These are phyloP conservation scores for Podotricha telesiphe DNA, from an alignment of 2,888 invertebrate genomes.

Conservation along the genomic window DNA sequence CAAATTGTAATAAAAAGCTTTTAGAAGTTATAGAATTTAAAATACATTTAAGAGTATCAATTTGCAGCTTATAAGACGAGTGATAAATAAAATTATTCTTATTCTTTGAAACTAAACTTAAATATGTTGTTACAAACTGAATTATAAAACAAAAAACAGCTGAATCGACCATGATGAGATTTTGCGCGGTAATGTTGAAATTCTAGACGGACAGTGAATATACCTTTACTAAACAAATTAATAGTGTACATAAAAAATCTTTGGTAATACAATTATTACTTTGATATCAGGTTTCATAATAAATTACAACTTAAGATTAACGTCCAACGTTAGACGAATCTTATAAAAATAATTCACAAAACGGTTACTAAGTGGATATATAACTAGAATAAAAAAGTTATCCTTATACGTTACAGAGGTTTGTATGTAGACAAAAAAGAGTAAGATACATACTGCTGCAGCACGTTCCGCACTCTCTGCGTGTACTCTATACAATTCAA, in stretches of 20 bases:
- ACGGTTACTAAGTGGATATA: neutral
- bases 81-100: neutral
- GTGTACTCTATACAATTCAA: conserved; percentile 93
- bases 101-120: neutral
- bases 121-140: neutral
- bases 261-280: too few relatives aligned
- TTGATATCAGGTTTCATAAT: too few relatives aligned
- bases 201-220: neutral
- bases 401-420: conserved; percentile 5
- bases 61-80: too few relatives aligned
- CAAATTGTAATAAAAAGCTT: neutral
- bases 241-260: too few relatives aligned
- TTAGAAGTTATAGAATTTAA: too few relatives aligned
- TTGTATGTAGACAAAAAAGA: neutral
- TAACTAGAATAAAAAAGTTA: neutral
- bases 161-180: neutral
- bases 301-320: too few relatives aligned
- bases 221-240: too few relatives aligned
- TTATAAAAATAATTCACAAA: neutral
- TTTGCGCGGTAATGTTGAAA: neutral
- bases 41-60: too few relatives aligned
- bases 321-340: too few relatives aligned
- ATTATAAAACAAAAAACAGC: neutral
- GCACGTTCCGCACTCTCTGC: conserved; percentile 88
- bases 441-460: conserved; percentile 85